phyloP scores from a whole-genome alignment of 2,888 invertebrate genomes.

The Drosophila histrio region DNA sequence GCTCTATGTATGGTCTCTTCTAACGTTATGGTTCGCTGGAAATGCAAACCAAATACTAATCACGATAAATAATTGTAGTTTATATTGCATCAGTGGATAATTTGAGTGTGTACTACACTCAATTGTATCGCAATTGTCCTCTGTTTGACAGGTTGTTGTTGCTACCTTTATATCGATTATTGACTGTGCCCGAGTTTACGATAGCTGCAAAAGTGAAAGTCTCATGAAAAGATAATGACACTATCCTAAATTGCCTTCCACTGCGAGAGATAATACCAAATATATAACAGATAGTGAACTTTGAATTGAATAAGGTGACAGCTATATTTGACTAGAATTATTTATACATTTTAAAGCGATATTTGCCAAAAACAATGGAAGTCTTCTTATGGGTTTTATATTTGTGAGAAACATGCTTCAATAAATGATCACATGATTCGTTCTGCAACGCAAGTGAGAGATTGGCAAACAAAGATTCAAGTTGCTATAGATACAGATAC shows the following conservation, averaged over 20 bases:
- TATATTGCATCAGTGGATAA: conserved; percentile 15
- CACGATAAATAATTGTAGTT: conserved; percentile 26
- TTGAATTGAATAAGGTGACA: conserved; percentile 23
- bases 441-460: conserved; percentile 7
- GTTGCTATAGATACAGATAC: conserved; percentile 4
- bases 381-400: neutral
- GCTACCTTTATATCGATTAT: conserved; percentile 35
- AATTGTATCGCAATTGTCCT: conserved; percentile 33
- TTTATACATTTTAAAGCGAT: no score
- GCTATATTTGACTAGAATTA: conserved; percentile 13
- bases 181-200: neutral
- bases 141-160: conserved; percentile 20
- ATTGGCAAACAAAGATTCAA: conserved; percentile 13
- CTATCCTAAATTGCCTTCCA: conserved; percentile 21
- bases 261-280: neutral
- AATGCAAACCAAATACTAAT: conserved; percentile 27
- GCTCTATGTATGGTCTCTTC: conserved; percentile 10
- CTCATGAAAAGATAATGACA: conserved; percentile 29
- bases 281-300: conserved; percentile 1
- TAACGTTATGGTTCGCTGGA: conserved; percentile 3
- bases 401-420: conserved; percentile 23
- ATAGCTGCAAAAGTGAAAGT: conserved; percentile 35
- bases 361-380: neutral
- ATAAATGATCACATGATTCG: conserved; percentile 29
- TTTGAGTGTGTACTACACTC: conserved; percentile 2